These are phyloP conservation scores for Hipposideros armiger DNA, from an alignment of 2,113 vertebrate genomes.

Conservation along the genomic window DNA sequence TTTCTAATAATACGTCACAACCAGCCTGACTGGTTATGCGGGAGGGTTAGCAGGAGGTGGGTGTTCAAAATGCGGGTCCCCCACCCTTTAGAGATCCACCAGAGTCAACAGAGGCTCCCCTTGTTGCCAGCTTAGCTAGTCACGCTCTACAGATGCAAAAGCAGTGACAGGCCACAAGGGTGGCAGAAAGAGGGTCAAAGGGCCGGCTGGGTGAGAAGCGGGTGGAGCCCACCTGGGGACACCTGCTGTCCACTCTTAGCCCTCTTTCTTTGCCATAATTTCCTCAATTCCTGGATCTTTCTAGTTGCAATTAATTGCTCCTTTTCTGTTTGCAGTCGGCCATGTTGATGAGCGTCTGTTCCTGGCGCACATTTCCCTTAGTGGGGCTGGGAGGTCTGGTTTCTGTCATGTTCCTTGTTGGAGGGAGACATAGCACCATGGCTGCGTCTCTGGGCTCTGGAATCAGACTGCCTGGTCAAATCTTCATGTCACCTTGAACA, in stretches of 20 bases:
- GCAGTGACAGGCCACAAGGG: neutral
- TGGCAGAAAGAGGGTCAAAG: neutral
- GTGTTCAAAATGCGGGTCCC: constrained; percentile 54
- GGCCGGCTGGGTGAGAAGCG: neutral
- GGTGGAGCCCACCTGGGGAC: too few relatives aligned
- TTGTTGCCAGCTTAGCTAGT: constrained; percentile 7
- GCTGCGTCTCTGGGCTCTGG: neutral
- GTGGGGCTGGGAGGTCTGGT: neutral
- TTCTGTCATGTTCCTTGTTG: neutral
- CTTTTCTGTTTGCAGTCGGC: neutral
- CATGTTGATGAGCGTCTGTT: neutral
- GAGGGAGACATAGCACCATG: neutral
- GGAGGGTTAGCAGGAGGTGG: constrained; percentile 72
- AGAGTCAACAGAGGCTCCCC: constrained; percentile 63
- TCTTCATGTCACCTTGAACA: neutral
- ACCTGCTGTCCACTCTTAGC: neutral
- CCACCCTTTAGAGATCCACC: constrained; percentile 45
- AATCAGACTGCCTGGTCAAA: neutral
- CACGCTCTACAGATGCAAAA: neutral
- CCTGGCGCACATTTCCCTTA: neutral
- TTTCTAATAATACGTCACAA: constrained; percentile 64
- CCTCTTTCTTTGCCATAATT: neutral
- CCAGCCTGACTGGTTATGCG: constrained; percentile 73
- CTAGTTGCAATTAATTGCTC: neutral
- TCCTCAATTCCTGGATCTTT: neutral